These are phyloP conservation scores for Panthera tigris DNA, from an alignment of 2,113 vertebrate genomes.

Conservation along the genomic window DNA sequence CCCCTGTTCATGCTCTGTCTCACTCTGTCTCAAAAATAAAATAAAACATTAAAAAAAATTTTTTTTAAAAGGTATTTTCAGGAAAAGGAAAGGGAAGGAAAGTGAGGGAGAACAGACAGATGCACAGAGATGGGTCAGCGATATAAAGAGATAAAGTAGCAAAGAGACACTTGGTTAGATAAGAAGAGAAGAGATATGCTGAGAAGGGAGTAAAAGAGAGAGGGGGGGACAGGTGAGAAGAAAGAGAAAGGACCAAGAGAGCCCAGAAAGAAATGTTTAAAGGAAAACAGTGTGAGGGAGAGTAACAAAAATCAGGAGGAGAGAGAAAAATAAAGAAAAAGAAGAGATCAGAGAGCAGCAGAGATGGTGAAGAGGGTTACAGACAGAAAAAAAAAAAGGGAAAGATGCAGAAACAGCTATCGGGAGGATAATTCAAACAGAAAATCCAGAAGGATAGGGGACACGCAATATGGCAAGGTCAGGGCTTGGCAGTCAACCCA, in stretches of 20 bases:
- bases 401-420: neutral
- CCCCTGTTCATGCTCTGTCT: no score
- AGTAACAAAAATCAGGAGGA: neutral
- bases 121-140: neutral
- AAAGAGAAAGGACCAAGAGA: neutral
- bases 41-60: no score
- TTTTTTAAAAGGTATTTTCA: neutral
- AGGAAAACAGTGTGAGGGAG: neutral
- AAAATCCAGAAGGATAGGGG: neutral
- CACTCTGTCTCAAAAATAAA: no score
- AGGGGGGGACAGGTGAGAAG: neutral
- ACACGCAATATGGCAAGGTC: neutral
- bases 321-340: neutral
- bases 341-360: neutral
- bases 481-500: neutral
- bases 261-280: neutral
- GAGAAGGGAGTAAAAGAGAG: neutral
- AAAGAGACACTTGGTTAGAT: neutral
- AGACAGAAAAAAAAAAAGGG: neutral
- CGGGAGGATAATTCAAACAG: neutral
- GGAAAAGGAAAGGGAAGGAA: neutral
- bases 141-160: neutral
- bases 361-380: neutral
- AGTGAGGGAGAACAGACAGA: neutral
- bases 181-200: neutral